Conservation (phyloP, 2,797 vertebrate genomes). For the Channa striata region DNA sequence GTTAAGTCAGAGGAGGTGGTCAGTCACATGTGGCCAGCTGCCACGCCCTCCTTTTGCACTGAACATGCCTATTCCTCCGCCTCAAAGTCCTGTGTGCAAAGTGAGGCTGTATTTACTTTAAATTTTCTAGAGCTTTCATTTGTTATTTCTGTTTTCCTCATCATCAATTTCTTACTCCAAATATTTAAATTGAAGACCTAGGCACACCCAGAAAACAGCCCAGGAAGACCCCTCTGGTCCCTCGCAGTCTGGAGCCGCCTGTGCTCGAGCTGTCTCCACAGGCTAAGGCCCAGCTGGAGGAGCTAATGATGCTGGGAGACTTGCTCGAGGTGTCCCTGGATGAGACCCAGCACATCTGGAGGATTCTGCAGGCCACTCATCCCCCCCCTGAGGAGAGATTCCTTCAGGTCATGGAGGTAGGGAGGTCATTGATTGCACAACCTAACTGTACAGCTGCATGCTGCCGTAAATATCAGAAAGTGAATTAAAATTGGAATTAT, state of each 20-base stretch:
- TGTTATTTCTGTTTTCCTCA: background rate
- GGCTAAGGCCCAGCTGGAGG: slow-evolving; percentile 95
- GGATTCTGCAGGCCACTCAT: slow-evolving; percentile 97
- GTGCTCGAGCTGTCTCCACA: slow-evolving; percentile 93
- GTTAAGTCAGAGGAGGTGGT: slow-evolving; percentile 99
- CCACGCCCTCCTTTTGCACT: slow-evolving; percentile 93
- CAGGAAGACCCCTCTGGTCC: slow-evolving; percentile 95
- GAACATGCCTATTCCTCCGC: slow-evolving; percentile 98
- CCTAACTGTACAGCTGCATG: slow-evolving; percentile 23
- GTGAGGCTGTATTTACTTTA: slow-evolving; percentile 75
- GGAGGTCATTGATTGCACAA: slow-evolving; percentile 55
- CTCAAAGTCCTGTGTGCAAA: slow-evolving; percentile 96
- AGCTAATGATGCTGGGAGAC: slow-evolving; percentile 98
- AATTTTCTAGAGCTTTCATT: background rate
- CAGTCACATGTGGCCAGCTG: slow-evolving; percentile 96
- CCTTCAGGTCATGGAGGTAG: slow-evolving; percentile 97
- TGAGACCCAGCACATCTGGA: slow-evolving; percentile 99
- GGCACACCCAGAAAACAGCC: slow-evolving; percentile 94
- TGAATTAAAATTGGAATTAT: background rate
- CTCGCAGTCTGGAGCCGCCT: slow-evolving; percentile 95
- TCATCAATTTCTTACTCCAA: background rate
- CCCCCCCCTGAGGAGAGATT: slow-evolving; percentile 96
- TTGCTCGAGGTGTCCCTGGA: slow-evolving; percentile 97
- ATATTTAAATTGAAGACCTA: slow-evolving; percentile 81
- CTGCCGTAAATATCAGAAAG: background rate